Base-by-base conservation (phyloP, 2,113 vertebrate genomes). In the Camelus dromedarius region DNA sequence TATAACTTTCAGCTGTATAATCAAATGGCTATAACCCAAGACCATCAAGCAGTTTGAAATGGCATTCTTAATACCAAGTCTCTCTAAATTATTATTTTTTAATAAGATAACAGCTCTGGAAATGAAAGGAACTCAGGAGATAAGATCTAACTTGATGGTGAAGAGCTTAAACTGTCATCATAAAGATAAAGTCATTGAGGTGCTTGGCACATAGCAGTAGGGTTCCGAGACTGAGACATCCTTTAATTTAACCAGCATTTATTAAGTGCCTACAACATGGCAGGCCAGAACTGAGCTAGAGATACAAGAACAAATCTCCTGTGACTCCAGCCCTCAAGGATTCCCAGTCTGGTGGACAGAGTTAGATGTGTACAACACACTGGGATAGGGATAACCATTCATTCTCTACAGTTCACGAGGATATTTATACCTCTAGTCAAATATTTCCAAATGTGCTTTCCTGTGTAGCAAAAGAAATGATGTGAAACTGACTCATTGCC, bases 11-110 rank as follows among this genome's bases (percentile, higher is more conserved):
- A 98, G 96, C 95, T 97, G 48, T 90, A 83, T 95, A 97, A 97
- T 98, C 98, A 98, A 97, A 97, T 94, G 97, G 82, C 96, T 97
- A 96, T 98, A 98, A 86, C 73, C 82, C 95, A 96, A 98, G 97
- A 98, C 52, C 90, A 92, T 96, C 97, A 97, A 97, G 84, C 19
- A 75, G 90, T 95, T 97, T 97, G 97, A 98, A 98, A 97, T 92
- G 76, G 62, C n/a, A 93, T 97, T 86, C 70, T 86, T 98, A 95
- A 97, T 97, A 95, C 14, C 64, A 82, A 94, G 72, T 96, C 86
- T 97, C 97, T 96, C n/a, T 92, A 92, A 92, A 88, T 84, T 94
- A 75, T 75, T 89, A 11, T 86, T 95, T 89, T 69, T 56, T 11
- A 15, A 79, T 67, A 73, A 92, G n/a, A 85, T 89, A 89, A 84